Conservation (phyloP, 2,888 invertebrate species). For the Desoria tigrina region DNA sequence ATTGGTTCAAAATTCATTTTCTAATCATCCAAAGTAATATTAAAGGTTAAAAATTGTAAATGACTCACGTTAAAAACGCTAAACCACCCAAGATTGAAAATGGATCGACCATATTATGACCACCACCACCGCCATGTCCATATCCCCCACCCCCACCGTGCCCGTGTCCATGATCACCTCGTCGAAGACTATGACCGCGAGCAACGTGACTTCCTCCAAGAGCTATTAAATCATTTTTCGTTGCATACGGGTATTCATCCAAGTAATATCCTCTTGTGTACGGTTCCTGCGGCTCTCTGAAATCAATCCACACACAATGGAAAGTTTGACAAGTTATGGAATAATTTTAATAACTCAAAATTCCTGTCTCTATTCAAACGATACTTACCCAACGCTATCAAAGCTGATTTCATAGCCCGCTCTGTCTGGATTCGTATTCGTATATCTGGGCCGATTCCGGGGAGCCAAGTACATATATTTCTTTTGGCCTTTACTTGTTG, state of each 20-base stretch:
- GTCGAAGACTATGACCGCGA: neutral
- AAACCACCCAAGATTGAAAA: constrained; percentile 52
- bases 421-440: constrained; percentile 26
- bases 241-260: neutral
- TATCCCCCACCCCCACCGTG: constrained; percentile 28
- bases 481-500: constrained; percentile 42
- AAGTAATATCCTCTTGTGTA: constrained; percentile 12
- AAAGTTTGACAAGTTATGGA: too few relatives aligned
- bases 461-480: constrained; percentile 26
- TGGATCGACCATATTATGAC: constrained; percentile 46
- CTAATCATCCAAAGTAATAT: too few relatives aligned
- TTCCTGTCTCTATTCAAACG: constrained; percentile 26
- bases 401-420: constrained; percentile 37
- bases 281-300: neutral
- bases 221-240: neutral
- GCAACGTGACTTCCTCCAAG: constrained; percentile 2
- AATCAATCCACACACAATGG: too few relatives aligned
- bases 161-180: constrained; percentile 30
- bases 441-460: constrained; percentile 5
- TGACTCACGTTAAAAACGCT: constrained; percentile 48
- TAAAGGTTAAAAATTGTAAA: too few relatives aligned
- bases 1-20: too few relatives aligned
- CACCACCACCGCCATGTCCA: constrained; percentile 32
- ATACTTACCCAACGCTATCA: constrained; percentile 31
- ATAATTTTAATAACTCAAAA: constrained; percentile 30